Percentiles rank a stretch among this genome's conserved stretches.
These are phyloP conservation scores for Dolichopus griseipennis DNA, from an alignment of 2,888 invertebrate genomes.

Conservation along the genomic window DNA sequence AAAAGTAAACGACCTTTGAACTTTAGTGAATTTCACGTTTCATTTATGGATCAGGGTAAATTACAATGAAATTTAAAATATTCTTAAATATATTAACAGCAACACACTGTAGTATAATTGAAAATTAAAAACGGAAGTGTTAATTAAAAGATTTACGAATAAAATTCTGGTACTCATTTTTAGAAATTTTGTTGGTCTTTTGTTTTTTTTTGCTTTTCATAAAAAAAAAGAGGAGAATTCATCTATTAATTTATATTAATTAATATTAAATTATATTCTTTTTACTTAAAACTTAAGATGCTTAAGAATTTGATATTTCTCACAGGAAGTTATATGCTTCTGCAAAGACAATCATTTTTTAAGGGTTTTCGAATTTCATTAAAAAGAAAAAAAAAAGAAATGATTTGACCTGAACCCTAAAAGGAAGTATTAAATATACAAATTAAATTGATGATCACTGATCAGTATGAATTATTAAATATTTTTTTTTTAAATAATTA, in stretches of 20 bases:
- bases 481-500: no score
- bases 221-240: background rate
- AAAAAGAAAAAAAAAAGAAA: no score
- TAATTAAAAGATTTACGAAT: background rate
- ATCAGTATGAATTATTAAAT: no score
- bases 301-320: background rate
- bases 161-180: background rate
- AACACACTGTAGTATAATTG: no score
- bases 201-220: background rate
- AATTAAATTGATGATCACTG: no score
- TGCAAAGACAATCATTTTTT: no score
- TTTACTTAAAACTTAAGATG: background rate
- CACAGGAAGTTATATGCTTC: background rate
- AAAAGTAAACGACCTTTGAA: background rate
- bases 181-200: background rate
- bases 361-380: no score
- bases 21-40: background rate
- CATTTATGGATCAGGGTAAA: no score
- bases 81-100: no score
- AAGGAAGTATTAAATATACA: no score
- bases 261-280: background rate
- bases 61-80: no score
- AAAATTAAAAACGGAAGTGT: background rate
- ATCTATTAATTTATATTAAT: conserved; percentile 3
- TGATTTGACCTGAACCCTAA: no score